Percentiles rank a stretch among this genome's conserved stretches.
These are phyloP conservation scores for Bombus vancouverensis DNA, from an alignment of 1,140 invertebrate genomes.

Conservation along the genomic window DNA sequence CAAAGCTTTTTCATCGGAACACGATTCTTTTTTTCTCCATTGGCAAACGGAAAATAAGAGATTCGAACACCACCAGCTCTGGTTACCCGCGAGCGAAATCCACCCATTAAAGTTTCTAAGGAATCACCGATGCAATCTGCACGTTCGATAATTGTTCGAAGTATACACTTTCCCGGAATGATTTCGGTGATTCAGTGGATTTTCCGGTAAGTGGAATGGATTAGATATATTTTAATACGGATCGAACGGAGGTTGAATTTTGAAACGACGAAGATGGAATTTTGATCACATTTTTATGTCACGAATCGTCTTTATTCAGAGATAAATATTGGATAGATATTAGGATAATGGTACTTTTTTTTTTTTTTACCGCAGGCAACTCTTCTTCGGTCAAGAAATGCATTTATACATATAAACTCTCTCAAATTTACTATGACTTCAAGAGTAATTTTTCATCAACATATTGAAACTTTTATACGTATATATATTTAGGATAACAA, in stretches of 20 bases:
- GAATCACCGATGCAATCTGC: background rate
- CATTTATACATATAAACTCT: too few relatives aligned
- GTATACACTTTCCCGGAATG: background rate
- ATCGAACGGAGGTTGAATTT: background rate
- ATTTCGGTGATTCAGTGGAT: background rate
- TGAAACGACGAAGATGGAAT: background rate
- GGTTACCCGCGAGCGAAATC: constrained; percentile 11
- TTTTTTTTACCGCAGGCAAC: too few relatives aligned
- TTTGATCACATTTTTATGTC: too few relatives aligned
- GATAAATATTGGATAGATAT: too few relatives aligned
- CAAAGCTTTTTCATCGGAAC: constrained; percentile 58
- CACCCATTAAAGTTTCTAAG: background rate
- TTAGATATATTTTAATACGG: background rate
- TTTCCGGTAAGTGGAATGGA: background rate
- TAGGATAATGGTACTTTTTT: too few relatives aligned
- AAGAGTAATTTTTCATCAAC: too few relatives aligned
- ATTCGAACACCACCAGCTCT: constrained; percentile 15
- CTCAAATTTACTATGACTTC: too few relatives aligned
- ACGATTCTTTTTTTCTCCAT: constrained; percentile 26
- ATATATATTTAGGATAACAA: background rate
- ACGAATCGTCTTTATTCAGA: too few relatives aligned
- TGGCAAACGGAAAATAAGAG: constrained; percentile 31
- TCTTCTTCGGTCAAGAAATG: too few relatives aligned
- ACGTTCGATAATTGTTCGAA: background rate
- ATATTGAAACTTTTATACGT: too few relatives aligned